Percentiles rank a stretch among this genome's conserved stretches.
phyloP scores from a whole-genome alignment of 2,797 vertebrate genomes.

The Eidolon dupreanum region DNA sequence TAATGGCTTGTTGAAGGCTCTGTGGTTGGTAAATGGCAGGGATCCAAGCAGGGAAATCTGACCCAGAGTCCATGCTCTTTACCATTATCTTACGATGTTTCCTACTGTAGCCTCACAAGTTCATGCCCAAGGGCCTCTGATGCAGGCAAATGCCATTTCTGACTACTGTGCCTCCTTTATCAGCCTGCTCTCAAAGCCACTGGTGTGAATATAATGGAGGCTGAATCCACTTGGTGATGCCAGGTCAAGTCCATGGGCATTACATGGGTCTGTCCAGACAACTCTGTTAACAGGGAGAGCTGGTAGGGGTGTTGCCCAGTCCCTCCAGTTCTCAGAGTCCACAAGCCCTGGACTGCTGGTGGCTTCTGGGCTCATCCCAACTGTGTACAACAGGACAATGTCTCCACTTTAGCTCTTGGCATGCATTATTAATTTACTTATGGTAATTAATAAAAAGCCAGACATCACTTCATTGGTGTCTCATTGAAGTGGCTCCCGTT shows the following conservation, averaged over 20 bases:
- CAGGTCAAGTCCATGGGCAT: not conserved
- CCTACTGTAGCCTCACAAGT: not conserved
- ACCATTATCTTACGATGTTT: not conserved
- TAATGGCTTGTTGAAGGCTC: not conserved
- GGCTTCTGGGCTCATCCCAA: not conserved
- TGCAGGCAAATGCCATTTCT: not conserved
- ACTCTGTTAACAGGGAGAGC: not conserved
- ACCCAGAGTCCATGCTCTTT: not conserved
- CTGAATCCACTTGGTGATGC: not conserved
- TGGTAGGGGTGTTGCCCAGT: not conserved
- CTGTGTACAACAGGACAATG: not conserved
- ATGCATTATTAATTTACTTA: conserved; percentile 1
- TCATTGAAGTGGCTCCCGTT: not conserved
- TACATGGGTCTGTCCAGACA: not conserved
- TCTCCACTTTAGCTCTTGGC: not conserved
- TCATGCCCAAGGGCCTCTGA: not conserved
- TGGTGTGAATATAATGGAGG: not conserved
- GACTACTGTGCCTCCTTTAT: not conserved
- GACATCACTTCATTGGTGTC: conserved; percentile 1
- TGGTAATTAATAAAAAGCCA: conserved; percentile 51
- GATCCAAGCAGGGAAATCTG: not conserved
- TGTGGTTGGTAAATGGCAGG: not conserved
- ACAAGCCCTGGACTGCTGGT: not conserved
- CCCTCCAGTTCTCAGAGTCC: not conserved
- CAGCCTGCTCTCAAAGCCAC: not conserved